Evolutionary conservation across 2,113 vertebrate genomes (phyloP), one percentile per base, ranked within the genome.

Genomic region (Brienomyrus brachyistius): DNA sequence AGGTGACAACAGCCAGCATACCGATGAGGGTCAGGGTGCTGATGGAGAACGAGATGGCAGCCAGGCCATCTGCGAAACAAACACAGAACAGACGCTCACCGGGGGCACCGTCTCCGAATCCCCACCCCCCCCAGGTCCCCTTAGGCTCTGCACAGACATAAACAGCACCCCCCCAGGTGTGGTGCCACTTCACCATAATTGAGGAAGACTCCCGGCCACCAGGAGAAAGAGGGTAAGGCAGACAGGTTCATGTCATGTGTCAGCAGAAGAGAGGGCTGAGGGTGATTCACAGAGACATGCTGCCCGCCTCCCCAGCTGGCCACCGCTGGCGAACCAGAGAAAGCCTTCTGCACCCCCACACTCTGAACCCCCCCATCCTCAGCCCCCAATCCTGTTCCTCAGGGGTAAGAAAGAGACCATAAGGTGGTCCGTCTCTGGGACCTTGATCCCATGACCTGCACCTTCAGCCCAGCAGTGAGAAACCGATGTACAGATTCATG

Each of bases 1-100:
- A 99, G 90, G 97, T 99, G 95, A 99, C 98, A 91, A 98, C 97
- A 93, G 98, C 98, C 96, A 99, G 92, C 98, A 99, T 99, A 93
- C 98, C 98, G 93, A 99, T 97, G 96, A 99, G 96, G 92, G 98
- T 99, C 95, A 99, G 94, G 88, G 98, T 96, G 94, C 98, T 99
- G 95, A 99, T 98, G 93, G 98, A 98, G 95, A 99, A 99, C 6
- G 98, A 97, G 92, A 99, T 95, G 17, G 98, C 97, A 89, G 96
- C 96, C 94, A 99, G 95, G 85, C 98, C 98, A 96, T 97, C 98
- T 99, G 96, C 13, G 94, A 92, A 90, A 8, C 40, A 90, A 48
- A 51, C 5, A 87, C 40, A 62, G 31, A 66, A 43, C 31, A 59
- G 86, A 88, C 51, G 9, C 17, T 50, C 86, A 45, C 86, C 43